phyloP scores from a whole-genome alignment of 2,888 invertebrate genomes.

The Watsonalla binaria region DNA sequence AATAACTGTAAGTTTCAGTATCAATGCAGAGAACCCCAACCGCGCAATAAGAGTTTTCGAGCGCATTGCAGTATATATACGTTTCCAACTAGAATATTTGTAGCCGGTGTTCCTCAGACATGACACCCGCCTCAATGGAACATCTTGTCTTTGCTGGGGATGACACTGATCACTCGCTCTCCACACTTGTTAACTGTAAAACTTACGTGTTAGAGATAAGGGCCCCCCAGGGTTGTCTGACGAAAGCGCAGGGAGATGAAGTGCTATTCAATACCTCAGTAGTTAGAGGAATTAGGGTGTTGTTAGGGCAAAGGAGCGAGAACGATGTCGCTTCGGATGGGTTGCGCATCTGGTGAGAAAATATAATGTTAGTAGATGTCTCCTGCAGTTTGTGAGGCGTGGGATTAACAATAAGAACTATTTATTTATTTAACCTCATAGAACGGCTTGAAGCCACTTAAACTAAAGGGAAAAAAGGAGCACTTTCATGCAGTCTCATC shows the following conservation, averaged over 20 bases:
- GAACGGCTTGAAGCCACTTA: no score
- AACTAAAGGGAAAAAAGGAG: no score
- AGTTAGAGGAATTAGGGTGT: constrained; percentile 73
- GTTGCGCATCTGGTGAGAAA: constrained; percentile 38
- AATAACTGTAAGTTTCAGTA: no score
- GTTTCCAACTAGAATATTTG: not conserved
- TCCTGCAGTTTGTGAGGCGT: no score
- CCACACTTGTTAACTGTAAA: not conserved
- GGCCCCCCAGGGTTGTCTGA: constrained; percentile 80
- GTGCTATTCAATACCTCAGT: constrained; percentile 17
- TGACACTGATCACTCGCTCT: not conserved
- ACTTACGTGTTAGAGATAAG: constrained; percentile 77
- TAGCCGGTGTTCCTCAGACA: no score
- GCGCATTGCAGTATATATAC: not conserved
- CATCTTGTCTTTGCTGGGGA: no score
- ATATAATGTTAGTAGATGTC: not conserved
- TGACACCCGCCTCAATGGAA: no score
- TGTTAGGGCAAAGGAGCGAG: constrained; percentile 83
- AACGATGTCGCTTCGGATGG: constrained; percentile 56
- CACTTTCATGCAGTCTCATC: no score
- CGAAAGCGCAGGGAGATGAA: constrained; percentile 77
- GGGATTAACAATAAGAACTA: no score
- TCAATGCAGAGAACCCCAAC: no score
- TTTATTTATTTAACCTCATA: no score
- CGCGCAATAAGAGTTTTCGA: no score